Percentiles rank a stretch among this genome's conserved stretches.
Conservation (phyloP, 2,113 vertebrate species). For the Carassius auratus region DNA sequence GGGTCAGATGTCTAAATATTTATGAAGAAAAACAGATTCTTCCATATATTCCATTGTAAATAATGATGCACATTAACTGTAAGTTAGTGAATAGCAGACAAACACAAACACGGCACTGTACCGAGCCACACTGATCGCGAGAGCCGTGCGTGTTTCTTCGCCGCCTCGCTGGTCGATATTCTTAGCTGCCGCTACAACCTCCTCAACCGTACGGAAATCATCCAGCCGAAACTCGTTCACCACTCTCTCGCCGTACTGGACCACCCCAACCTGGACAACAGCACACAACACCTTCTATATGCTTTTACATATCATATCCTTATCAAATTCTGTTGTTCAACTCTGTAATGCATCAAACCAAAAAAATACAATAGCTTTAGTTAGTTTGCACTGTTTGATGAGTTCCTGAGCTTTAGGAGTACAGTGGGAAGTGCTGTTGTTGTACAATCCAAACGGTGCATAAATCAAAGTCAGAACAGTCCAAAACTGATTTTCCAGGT, state of each 20-base stretch:
- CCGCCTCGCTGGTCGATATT: slow-evolving; percentile 91
- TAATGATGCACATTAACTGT: background rate
- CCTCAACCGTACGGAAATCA: slow-evolving; percentile 87
- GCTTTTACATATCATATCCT: background rate
- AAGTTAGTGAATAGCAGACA: background rate
- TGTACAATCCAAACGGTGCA: background rate
- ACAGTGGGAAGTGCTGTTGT: background rate
- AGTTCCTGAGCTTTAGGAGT: background rate
- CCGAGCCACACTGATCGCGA: slow-evolving; percentile 91
- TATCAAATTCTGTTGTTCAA: background rate
- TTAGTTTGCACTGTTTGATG: background rate
- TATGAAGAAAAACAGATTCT: background rate
- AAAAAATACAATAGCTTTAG: background rate
- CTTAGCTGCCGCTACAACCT: slow-evolving; percentile 87
- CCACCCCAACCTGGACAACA: slow-evolving; percentile 84
- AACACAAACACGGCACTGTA: slow-evolving; percentile 60
- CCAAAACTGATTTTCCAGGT: background rate
- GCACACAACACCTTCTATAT: background rate
- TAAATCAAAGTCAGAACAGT: background rate
- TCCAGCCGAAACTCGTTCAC: slow-evolving; percentile 91
- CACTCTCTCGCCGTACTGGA: slow-evolving; percentile 90
- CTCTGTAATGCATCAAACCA: background rate
- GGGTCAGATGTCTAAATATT: too few species aligned
- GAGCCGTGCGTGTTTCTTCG: slow-evolving; percentile 90
- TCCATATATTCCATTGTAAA: background rate